Evolutionary conservation across 2,113 vertebrate genomes (phyloP).

Genomic region (Chamaea fasciata): DNA sequence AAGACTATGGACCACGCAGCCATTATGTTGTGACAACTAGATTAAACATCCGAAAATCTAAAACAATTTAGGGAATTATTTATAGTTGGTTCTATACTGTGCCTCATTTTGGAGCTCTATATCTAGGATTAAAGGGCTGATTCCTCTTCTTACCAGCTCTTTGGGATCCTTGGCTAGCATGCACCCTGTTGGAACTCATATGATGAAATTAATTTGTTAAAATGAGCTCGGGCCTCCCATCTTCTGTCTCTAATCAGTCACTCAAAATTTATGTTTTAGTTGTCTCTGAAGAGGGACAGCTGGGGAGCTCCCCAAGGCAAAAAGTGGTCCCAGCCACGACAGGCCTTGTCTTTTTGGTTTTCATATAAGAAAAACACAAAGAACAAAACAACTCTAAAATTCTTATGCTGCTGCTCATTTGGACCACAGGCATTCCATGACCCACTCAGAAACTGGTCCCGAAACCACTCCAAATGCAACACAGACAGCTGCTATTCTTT

Average conservation of each 20-base stretch:
- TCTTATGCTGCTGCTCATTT: background rate
- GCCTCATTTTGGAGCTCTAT: background rate
- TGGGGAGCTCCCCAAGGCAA: background rate
- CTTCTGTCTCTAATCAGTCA: background rate
- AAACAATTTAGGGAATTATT: background rate
- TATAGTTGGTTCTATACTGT: background rate
- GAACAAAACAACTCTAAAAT: background rate
- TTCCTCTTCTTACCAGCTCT: background rate
- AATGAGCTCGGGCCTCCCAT: no score
- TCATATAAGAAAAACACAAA: background rate
- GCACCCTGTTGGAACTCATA: background rate
- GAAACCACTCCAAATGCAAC: fast-evolving
- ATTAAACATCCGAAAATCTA: background rate
- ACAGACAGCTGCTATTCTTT: background rate
- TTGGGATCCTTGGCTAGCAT: background rate
- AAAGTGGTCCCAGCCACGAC: background rate
- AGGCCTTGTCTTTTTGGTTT: background rate
- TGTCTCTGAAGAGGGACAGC: background rate
- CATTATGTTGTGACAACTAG: background rate
- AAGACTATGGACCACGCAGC: background rate
- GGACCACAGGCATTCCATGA: background rate
- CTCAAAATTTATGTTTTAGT: background rate
- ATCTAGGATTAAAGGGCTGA: background rate
- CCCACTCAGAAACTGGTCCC: background rate
- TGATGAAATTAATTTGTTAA: background rate